Evolutionary conservation across 2,797 vertebrate genomes (phyloP).

Genomic region (Notamacropus eugenii): DNA sequence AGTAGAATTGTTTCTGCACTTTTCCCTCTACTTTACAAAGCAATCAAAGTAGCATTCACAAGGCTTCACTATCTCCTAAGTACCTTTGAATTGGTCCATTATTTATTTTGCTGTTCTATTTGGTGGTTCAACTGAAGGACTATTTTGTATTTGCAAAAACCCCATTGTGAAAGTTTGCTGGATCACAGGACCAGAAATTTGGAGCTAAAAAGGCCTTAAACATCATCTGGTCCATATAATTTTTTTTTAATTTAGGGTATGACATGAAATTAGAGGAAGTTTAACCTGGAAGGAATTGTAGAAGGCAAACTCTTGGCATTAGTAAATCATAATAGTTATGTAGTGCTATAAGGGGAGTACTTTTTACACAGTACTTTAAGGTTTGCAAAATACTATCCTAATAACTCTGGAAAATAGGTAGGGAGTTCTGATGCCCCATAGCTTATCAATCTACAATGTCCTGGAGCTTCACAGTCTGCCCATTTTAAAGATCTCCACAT

Average conservation of each 20-base stretch:
- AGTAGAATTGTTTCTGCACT: background rate
- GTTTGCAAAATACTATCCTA: background rate
- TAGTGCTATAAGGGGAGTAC: background rate
- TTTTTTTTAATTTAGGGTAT: background rate
- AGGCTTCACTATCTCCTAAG: background rate
- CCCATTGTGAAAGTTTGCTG: background rate
- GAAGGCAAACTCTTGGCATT: background rate
- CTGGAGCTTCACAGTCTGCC: background rate
- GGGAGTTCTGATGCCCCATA: background rate
- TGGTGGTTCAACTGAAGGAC: background rate
- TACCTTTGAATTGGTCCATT: background rate
- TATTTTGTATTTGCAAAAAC: background rate
- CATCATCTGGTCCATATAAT: background rate
- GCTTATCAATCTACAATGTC: background rate
- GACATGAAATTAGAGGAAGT: background rate
- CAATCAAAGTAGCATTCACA: background rate
- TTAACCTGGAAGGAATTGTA: background rate
- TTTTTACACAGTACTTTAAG: background rate
- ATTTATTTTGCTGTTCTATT: background rate
- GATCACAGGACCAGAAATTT: background rate
- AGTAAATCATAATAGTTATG: background rate
- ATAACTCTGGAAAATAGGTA: background rate
- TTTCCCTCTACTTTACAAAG: background rate
- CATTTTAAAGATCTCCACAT: background rate
- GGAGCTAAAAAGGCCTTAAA: background rate